phyloP scores from a whole-genome alignment of 2,888 invertebrate species.

The Argyra leucocephala region DNA sequence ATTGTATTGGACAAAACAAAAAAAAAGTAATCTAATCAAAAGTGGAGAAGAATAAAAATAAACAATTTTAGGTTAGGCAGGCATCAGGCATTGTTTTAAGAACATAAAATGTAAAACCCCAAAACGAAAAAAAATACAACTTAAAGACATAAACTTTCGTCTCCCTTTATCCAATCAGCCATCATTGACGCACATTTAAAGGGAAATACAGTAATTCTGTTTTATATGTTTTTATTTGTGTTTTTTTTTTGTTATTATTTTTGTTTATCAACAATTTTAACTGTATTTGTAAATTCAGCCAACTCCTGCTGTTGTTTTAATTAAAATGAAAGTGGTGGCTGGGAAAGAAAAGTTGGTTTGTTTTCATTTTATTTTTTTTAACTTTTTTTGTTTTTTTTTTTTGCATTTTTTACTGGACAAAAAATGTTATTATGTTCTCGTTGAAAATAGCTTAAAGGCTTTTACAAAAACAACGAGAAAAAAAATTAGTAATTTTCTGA shows the following conservation, averaged over 20 bases:
- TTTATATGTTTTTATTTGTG: not conserved
- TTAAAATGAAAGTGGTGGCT: not conserved
- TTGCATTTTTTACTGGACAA: not conserved
- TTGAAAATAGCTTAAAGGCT: conserved; percentile 6
- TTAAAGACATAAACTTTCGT: too few species aligned
- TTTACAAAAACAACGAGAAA: not conserved
- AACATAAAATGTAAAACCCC: too few species aligned
- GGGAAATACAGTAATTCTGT: not conserved
- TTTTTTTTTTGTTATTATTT: not conserved
- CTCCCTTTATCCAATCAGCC: too few species aligned
- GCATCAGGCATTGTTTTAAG: too few species aligned
- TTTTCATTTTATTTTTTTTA: too few species aligned
- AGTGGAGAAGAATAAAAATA: too few species aligned
- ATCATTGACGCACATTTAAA: too few species aligned
- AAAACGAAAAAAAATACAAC: too few species aligned
- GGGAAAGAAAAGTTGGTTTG: not conserved
- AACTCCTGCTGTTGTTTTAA: conserved; percentile 6
- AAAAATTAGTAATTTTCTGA: too few species aligned
- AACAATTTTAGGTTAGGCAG: too few species aligned
- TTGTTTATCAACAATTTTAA: not conserved
- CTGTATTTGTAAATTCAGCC: not conserved
- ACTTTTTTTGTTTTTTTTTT: not conserved
- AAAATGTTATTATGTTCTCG: not conserved
- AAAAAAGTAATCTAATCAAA: too few species aligned
- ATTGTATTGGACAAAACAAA: too few species aligned